Conservation (phyloP, 2,113 vertebrate species). For the Cheirogaleus medius region DNA sequence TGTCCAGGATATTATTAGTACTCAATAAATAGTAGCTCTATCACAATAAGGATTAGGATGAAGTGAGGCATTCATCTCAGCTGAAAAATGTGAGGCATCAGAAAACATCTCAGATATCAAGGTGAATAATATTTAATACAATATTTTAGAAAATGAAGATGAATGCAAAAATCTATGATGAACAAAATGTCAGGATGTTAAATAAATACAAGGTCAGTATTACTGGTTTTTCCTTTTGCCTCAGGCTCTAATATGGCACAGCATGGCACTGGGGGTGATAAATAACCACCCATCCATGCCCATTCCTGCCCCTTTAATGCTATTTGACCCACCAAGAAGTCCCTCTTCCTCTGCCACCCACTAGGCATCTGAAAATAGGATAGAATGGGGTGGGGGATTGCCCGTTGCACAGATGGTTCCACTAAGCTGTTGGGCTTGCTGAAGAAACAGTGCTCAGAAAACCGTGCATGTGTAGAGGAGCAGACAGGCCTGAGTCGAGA, state of each 20-base stretch:
- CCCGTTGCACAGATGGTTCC: not conserved
- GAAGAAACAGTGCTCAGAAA: not conserved
- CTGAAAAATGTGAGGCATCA: not conserved
- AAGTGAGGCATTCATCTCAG: not conserved
- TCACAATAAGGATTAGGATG: not conserved
- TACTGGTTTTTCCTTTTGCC: not conserved
- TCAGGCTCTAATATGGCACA: not conserved
- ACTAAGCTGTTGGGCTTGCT: not conserved
- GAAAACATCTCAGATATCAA: not conserved
- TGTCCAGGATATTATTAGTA: not conserved
- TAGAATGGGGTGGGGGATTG: fast-evolving
- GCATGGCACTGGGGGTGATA: not conserved
- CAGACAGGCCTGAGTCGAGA: not conserved
- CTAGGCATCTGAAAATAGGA: not conserved
- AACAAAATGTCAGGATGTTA: not conserved
- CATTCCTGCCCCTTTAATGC: not conserved
- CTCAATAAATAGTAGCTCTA: not conserved
- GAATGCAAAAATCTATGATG: not conserved
- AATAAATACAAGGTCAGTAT: not conserved
- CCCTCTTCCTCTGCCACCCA: not conserved
- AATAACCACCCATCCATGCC: fast-evolving
- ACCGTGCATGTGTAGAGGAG: fast-evolving
- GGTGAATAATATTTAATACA: not conserved
- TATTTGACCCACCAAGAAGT: not conserved
- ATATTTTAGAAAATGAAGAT: constrained; percentile 11